phyloP scores from a whole-genome alignment of 2,113 vertebrate genomes.

The Calypte anna region DNA sequence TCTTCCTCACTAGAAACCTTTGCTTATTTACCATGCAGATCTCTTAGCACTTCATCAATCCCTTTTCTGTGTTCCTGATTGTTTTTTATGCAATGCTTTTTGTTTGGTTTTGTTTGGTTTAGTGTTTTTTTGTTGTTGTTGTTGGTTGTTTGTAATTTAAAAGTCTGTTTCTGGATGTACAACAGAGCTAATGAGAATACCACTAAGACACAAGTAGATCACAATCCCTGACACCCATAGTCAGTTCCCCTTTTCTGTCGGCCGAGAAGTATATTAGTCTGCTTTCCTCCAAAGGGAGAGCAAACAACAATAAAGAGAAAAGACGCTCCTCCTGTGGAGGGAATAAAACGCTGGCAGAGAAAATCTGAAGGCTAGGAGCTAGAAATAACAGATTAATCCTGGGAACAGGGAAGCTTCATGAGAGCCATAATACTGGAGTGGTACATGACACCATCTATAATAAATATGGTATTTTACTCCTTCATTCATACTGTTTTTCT shows the following conservation, averaged over 20 bases:
- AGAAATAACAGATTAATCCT: not conserved
- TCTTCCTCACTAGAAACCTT: not conserved
- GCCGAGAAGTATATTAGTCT: not conserved
- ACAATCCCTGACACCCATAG: not conserved
- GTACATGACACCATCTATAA: not conserved
- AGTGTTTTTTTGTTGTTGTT: not conserved
- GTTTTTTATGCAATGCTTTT: not conserved
- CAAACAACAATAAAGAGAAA: not conserved
- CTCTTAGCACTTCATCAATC: not conserved
- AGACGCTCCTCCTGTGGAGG: not conserved
- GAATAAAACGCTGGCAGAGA: not conserved
- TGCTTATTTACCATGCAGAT: accelerated
- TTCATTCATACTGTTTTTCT: not conserved
- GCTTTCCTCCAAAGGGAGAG: not conserved
- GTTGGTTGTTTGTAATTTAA: not conserved
- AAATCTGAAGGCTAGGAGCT: not conserved
- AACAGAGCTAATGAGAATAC: not conserved
- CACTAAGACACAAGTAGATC: not conserved
- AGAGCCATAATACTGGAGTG: not conserved
- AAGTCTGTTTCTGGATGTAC: not conserved
- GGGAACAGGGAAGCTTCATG: not conserved
- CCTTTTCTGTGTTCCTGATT: not conserved
- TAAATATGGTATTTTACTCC: not conserved
- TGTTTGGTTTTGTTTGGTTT: accelerated
- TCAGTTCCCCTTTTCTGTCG: not conserved